Conservation (phyloP, 1,140 invertebrate species). For the Aphis craccivora region DNA sequence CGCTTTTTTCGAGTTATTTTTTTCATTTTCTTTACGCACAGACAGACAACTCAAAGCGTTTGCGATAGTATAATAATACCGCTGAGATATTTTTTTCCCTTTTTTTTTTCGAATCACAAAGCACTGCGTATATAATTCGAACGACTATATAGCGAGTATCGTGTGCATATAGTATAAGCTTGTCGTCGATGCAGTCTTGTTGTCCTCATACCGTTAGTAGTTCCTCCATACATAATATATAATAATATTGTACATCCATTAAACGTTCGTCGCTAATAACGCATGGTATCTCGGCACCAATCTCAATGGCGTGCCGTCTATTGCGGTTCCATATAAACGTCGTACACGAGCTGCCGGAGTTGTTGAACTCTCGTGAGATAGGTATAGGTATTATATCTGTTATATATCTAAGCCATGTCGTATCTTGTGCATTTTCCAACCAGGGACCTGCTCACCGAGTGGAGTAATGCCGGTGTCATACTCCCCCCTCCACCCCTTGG, state of each 20-base stretch:
- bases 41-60: not conserved
- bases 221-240: not conserved
- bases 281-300: not conserved
- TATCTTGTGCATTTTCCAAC: not conserved
- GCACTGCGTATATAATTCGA: not conserved
- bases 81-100: not conserved
- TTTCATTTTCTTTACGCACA: not conserved
- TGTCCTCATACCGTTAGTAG: constrained; percentile 5
- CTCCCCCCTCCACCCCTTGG: too few species aligned
- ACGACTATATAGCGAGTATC: not conserved
- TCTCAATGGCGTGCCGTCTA: constrained; percentile 7
- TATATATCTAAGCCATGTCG: not conserved
- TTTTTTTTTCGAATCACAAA: not conserved
- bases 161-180: not conserved
- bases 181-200: not conserved
- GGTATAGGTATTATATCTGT: not conserved
- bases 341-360: constrained; percentile 1
- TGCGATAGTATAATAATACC: not conserved
- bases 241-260: constrained; percentile 12
- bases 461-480: too few species aligned
- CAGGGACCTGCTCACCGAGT: too few species aligned
- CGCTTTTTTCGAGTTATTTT: not conserved
- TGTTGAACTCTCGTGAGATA: constrained; percentile 33
- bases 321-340: constrained; percentile 23
- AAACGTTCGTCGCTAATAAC: constrained; percentile 22